Evolutionary conservation across 1,140 invertebrate genomes (phyloP).

Genomic region (Atta colombica): DNA sequence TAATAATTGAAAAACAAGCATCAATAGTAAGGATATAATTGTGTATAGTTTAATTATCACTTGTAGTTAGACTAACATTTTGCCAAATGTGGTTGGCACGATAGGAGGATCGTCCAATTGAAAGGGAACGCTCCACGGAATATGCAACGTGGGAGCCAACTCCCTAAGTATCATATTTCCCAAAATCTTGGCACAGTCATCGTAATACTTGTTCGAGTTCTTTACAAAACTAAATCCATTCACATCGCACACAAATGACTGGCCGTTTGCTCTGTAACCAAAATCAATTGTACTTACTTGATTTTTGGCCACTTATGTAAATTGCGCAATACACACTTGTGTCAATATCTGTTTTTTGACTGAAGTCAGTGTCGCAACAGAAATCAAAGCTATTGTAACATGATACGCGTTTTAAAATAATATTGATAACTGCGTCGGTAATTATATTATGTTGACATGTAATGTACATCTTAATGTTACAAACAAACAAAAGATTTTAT

Average conservation of each 20-base stretch:
- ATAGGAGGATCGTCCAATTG: conserved; percentile 99
- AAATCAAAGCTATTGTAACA: conserved; percentile 44
- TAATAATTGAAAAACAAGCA: background rate
- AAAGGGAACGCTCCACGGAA: conserved; percentile 98
- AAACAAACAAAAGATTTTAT: conserved; percentile 1
- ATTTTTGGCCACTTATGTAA: background rate
- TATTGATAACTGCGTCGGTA: conserved; percentile 43
- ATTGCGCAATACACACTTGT: background rate
- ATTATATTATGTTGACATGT: background rate
- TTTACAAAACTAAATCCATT: conserved; percentile 99
- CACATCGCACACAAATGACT: conserved; percentile 99
- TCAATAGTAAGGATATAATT: conserved; percentile 6
- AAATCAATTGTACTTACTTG: background rate
- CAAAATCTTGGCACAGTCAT: conserved; percentile 99
- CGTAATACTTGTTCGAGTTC: conserved; percentile 99
- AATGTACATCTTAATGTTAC: background rate
- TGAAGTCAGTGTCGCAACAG: background rate
- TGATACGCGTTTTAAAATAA: conserved; percentile 43
- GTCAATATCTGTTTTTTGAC: conserved; percentile 2
- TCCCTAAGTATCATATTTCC: conserved; percentile 97
- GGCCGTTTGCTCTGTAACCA: conserved; percentile 95
- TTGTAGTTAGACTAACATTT: conserved; percentile 89
- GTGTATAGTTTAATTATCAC: background rate
- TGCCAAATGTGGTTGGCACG: conserved; percentile 99
- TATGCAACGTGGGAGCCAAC: conserved; percentile 97